phyloP scores from a whole-genome alignment of 2,888 invertebrate species.

The Dryococelus australis region DNA sequence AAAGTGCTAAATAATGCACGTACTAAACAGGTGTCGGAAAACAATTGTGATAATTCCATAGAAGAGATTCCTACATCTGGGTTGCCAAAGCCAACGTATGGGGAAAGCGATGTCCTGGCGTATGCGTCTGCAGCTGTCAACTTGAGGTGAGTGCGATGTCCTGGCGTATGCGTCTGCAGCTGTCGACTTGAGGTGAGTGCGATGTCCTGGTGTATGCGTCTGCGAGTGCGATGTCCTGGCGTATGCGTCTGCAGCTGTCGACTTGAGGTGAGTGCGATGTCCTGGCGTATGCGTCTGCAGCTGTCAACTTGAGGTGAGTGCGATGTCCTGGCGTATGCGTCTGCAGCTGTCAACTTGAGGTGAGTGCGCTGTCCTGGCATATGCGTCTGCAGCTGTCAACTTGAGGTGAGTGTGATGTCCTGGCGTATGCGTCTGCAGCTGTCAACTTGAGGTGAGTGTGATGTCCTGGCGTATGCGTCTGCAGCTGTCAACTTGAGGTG shows the following conservation, averaged over 20 bases:
- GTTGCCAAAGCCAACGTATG: slow-evolving; percentile 52
- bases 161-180: background rate
- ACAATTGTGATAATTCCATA: background rate
- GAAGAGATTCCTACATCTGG: background rate
- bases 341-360: slow-evolving; percentile 60
- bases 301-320: slow-evolving; percentile 60
- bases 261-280: no score
- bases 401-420: slow-evolving; percentile 62
- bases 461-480: slow-evolving; percentile 64
- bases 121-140: slow-evolving; percentile 65
- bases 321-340: slow-evolving; percentile 63
- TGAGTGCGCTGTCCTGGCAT: slow-evolving; percentile 62
- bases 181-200: no score
- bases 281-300: slow-evolving; percentile 65
- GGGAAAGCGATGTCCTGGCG: slow-evolving; percentile 62
- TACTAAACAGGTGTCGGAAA: background rate
- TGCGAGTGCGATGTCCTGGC: slow-evolving; percentile 61
- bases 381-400: slow-evolving; percentile 62
- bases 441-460: slow-evolving; percentile 60
- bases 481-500: slow-evolving; percentile 58
- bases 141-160: slow-evolving; percentile 54
- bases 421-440: slow-evolving; percentile 64
- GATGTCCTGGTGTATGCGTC: slow-evolving; percentile 64
- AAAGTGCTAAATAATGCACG: background rate
- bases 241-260: slow-evolving; percentile 64